phyloP scores from a whole-genome alignment of 2,797 vertebrate genomes.

The Catostomus latipinnis region DNA sequence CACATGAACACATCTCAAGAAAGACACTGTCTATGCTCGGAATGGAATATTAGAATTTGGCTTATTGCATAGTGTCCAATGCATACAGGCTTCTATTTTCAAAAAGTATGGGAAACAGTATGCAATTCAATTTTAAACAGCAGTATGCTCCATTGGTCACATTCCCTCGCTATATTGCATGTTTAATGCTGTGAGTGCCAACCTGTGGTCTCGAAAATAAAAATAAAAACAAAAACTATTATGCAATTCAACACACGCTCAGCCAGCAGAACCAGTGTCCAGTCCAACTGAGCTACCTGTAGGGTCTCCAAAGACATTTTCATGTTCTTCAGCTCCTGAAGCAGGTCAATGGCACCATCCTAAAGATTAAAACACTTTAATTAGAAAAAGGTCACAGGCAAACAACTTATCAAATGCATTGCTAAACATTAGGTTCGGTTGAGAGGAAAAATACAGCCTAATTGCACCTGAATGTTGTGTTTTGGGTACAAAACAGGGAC shows the following conservation, averaged over 20 bases:
- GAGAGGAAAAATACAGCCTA: neutral
- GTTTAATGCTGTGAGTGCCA: too few relatives aligned
- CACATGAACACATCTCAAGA: too few relatives aligned
- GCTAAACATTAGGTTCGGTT: neutral
- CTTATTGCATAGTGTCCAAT: too few relatives aligned
- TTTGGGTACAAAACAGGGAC: constrained; percentile 7
- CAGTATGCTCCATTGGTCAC: too few relatives aligned
- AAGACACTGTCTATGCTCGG: too few relatives aligned
- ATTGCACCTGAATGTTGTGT: neutral
- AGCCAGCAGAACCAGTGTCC: neutral
- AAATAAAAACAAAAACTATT: neutral
- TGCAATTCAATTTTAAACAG: too few relatives aligned
- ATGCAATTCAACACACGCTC: constrained; percentile 13
- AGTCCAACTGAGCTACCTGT: constrained; percentile 81
- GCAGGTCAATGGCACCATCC: constrained; percentile 92
- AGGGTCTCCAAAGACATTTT: constrained; percentile 91
- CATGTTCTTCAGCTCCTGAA: constrained; percentile 90
- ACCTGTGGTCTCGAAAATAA: too few relatives aligned
- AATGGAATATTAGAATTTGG: too few relatives aligned
- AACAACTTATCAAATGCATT: neutral
- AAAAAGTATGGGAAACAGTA: too few relatives aligned
- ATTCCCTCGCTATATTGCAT: too few relatives aligned
- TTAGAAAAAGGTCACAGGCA: neutral
- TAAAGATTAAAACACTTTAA: constrained; percentile 61
- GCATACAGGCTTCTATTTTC: too few relatives aligned